Conservation (phyloP, 2,797 vertebrate genomes). For the Hydrophis major region DNA sequence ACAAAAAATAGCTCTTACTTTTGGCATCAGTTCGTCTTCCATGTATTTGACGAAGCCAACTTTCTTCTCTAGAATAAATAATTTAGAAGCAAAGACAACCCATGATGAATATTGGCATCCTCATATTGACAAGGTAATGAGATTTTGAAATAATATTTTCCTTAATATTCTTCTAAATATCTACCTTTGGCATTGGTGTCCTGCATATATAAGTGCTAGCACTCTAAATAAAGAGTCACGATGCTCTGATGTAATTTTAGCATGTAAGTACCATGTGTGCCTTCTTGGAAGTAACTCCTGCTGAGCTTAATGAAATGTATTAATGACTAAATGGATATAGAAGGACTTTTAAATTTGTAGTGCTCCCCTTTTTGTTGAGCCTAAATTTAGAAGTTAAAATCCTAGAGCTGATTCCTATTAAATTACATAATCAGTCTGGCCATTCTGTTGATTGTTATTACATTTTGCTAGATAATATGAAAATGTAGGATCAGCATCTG, state of each 20-base stretch:
- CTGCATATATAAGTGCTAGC: not conserved
- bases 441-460: not conserved
- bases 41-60: constrained; percentile 95
- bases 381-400: not conserved
- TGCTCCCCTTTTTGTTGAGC: not conserved
- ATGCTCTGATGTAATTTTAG: not conserved
- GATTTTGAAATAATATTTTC: not conserved
- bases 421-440: not conserved
- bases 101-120: constrained; percentile 98
- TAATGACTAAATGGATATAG: not conserved
- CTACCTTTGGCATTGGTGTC: not conserved
- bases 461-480: not conserved
- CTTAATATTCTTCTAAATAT: not conserved
- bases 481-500: not conserved
- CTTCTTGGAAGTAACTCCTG: not conserved
- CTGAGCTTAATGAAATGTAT: not conserved
- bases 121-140: constrained; percentile 89
- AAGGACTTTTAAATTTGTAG: not conserved
- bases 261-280: not conserved
- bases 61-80: constrained; percentile 97
- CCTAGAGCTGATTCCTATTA: not conserved
- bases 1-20: constrained; percentile 79
- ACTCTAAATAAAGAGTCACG: not conserved
- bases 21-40: constrained; percentile 76
- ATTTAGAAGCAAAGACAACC: constrained; percentile 82